Base-by-base conservation (phyloP, 2,113 vertebrate genomes). In the Xenopus tropicalis region DNA sequence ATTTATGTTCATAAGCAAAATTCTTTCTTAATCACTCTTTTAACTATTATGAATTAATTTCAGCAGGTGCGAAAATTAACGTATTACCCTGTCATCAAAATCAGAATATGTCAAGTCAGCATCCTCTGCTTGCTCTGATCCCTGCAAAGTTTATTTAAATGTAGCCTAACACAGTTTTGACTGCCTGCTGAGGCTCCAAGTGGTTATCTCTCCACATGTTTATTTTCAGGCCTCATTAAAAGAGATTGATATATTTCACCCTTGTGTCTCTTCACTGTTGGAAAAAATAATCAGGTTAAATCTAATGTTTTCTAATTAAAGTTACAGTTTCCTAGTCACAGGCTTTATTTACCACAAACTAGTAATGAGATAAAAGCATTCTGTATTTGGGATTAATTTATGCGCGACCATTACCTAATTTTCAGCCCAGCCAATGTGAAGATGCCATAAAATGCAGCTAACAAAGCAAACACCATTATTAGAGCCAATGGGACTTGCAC, bases 231-330 rank as follows among this genome's bases (percentile, higher is more conserved):
- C 56, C 65, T 75, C 66, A 61, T 75, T 75, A 75, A 75, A 75
- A 75, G 52, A 75, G 72, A 75, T 67, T 74, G 72, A 74, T 74
- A 74, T 67, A 67, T 62, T 62, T 75, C 65, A 75, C 65, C 65
- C 64, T 57, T 21, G 21, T 74, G 63, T 74, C 63, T 17, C 72
- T 73, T 37, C 62, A 65, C n/a, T 43, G 70, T 58, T 66, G 16
- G 42, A 42, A 74, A 72, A 58, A 74, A 74, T 67, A 67, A 65
- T 68, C 43, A 69, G 56, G 43, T 67, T 69, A 69, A 52, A 43
- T 37, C 65, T 61, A 61, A 68, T 52, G 64, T 61, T 68, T 75
- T 68, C 65, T 69, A 75, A 75, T 75, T 75, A 75, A 75, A 61
- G 56, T 54, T 68, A 21, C 24, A 21, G 72, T 59, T 42, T 75